Conservation (phyloP, 2,888 invertebrate species). For the Epinotia nisella region DNA sequence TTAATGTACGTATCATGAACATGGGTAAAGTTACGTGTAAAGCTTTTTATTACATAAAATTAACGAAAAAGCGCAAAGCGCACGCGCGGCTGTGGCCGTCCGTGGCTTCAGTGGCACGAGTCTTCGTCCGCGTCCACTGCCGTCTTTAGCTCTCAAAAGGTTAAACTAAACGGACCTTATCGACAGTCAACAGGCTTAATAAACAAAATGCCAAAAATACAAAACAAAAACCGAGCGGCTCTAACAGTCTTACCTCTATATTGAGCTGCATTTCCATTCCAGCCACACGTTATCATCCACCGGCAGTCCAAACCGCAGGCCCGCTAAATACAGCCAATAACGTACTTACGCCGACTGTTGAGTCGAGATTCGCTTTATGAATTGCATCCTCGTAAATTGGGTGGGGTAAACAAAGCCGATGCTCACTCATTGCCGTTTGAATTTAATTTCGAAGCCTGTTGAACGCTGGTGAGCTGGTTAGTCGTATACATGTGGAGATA, state of each 20-base stretch:
- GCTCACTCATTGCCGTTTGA: slow-evolving; percentile 60
- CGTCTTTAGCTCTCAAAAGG: too few species aligned
- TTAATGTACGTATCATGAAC: too few species aligned
- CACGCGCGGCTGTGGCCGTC: too few species aligned
- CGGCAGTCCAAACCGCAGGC: slow-evolving; percentile 72
- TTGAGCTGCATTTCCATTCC: slow-evolving; percentile 9
- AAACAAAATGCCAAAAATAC: neutral
- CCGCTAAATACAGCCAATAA: slow-evolving; percentile 73
- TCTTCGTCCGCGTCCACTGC: too few species aligned
- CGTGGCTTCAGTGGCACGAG: too few species aligned
- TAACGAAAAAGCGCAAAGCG: too few species aligned
- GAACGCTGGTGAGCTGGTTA: too few species aligned
- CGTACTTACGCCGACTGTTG: slow-evolving; percentile 69
- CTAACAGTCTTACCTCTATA: neutral
- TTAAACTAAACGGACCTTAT: neutral
- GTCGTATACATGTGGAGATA: neutral
- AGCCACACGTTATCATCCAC: slow-evolving; percentile 64
- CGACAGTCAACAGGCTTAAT: neutral
- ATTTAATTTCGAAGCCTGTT: slow-evolving; percentile 59
- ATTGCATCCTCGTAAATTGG: slow-evolving; percentile 70
- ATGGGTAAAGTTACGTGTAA: too few species aligned
- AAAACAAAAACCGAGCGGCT: neutral
- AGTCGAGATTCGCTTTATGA: slow-evolving; percentile 73
- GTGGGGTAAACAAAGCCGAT: slow-evolving; percentile 59
- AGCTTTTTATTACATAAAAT: too few species aligned